phyloP scores from a whole-genome alignment of 2,888 invertebrate species.

The Hypselothyrea guttata region DNA sequence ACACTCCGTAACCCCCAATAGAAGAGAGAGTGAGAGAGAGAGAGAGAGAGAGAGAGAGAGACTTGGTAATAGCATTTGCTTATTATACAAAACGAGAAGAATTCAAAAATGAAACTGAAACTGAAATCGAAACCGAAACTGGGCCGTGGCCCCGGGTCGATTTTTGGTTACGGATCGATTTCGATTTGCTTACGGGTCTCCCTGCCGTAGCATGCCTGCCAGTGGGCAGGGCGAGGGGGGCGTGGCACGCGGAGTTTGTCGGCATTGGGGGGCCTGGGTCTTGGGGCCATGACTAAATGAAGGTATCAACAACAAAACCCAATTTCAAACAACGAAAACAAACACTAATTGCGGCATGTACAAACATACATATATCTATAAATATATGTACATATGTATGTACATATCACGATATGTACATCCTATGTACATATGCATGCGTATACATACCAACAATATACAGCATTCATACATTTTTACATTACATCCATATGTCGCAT shows the following conservation, averaged over 20 bases:
- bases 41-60: neutral
- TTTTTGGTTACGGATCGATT: neutral
- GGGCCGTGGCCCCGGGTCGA: conserved; percentile 3
- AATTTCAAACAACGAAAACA: conserved; percentile 67
- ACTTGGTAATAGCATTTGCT: conserved; percentile 24
- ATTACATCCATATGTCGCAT: no score
- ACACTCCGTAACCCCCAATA: no score
- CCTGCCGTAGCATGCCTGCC: neutral
- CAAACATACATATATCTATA: conserved; percentile 11
- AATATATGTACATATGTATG: conserved; percentile 23
- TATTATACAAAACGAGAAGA: conserved; percentile 29
- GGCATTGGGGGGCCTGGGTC: neutral
- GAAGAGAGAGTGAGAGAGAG: no score
- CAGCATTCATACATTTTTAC: no score
- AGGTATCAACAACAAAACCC: conserved; percentile 67
- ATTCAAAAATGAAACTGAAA: conserved; percentile 22
- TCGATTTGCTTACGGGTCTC: neutral
- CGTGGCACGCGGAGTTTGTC: neutral
- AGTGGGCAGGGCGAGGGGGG: neutral
- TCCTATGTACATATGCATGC: no score
- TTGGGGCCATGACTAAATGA: conserved; percentile 47
- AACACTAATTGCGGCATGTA: conserved; percentile 13
- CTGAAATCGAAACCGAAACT: conserved; percentile 16
- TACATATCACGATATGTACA: conserved; percentile 30
- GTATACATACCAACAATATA: no score